Base-by-base conservation (phyloP, 2,797 vertebrate genomes). In the Aplochiton taeniatus region DNA sequence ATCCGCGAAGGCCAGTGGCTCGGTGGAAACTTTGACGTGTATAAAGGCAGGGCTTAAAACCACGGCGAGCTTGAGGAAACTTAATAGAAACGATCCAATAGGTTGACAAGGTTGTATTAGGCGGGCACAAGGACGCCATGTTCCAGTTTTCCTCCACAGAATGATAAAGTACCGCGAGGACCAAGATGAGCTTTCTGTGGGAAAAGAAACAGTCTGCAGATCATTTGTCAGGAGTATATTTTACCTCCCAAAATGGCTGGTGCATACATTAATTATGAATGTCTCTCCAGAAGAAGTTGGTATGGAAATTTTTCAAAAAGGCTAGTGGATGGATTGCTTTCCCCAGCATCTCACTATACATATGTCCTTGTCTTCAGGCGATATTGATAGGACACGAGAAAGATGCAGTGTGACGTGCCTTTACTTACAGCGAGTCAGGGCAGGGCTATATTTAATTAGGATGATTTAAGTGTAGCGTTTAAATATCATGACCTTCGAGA, bases 401-500 rank as follows among this genome's bases (percentile, higher is more conserved):
- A 56, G 55, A 47, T 44, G 60, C 67, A 47, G 62, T 9, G 0
- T 53, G 74, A 61, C 59, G 10, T 69, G 61, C 43, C 43, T 67
- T 76, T 69, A 65, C 19, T 77, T 66, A 62, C 51, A 50, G n/a
- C 58, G 31, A 67, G 60, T 64, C 58, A 70, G 44, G 62, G 43
- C 63, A 44, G 8, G 51, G 19, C 50, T 48, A 66, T 75, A 69
- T 84, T 85, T 80, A 75, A 87, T 88, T 76, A 78, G 47, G 76
- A 61, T 16, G 54, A 31, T 72, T 58, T 73, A 55, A 66, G 72
- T 65, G 10, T 42, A 58, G 13, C 11, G 47, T 61, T 73, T 59
- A 80, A 74, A 80, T 75, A 75, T 76, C 78, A 75, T 63, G 76
- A 82, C 83, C 83, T 86, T 83, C 67, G 69, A 18, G 54, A 66